Evolutionary conservation across 2,113 vertebrate genomes (phyloP).

Genomic region (Nanorana parkeri): DNA sequence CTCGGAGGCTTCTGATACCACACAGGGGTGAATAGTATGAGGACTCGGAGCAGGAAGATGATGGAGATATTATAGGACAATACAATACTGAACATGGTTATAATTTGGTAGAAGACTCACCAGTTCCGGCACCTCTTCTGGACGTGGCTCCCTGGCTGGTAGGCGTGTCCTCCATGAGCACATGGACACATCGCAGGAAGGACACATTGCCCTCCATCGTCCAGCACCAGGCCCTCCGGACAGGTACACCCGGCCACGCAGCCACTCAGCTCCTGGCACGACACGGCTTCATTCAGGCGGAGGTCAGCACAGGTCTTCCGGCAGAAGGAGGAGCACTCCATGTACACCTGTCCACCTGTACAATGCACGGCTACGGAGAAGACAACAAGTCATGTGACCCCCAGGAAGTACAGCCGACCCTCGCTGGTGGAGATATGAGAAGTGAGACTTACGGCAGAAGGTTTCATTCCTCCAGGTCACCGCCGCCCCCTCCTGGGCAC

Average conservation of each 20-base stretch:
- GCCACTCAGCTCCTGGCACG: constrained; percentile 63
- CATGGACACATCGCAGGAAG: constrained; percentile 78
- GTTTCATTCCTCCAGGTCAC: constrained; percentile 82
- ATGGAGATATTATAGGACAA: no score
- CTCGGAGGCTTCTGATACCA: no score
- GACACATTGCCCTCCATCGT: constrained; percentile 81
- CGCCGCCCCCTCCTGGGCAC: constrained; percentile 76
- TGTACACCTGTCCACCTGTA: constrained; percentile 81
- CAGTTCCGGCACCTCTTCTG: constrained; percentile 80
- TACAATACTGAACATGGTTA: no score
- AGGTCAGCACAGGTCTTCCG: constrained; percentile 75
- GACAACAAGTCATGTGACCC: background rate
- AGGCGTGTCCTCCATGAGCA: constrained; percentile 63
- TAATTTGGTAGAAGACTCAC: constrained; percentile 65
- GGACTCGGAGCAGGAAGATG: no score
- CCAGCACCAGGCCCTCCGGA: constrained; percentile 77
- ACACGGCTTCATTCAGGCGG: constrained; percentile 60
- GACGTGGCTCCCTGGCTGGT: constrained; percentile 69
- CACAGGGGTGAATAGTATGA: no score
- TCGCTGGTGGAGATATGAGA: no score
- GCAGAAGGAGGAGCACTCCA: constrained; percentile 79
- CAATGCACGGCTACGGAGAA: constrained; percentile 74
- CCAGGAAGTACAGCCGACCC: background rate
- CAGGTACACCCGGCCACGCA: constrained; percentile 90
- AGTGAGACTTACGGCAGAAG: constrained; percentile 78